These are phyloP conservation scores for Falco naumanni DNA, from an alignment of 2,797 vertebrate species.

Conservation along the genomic window DNA sequence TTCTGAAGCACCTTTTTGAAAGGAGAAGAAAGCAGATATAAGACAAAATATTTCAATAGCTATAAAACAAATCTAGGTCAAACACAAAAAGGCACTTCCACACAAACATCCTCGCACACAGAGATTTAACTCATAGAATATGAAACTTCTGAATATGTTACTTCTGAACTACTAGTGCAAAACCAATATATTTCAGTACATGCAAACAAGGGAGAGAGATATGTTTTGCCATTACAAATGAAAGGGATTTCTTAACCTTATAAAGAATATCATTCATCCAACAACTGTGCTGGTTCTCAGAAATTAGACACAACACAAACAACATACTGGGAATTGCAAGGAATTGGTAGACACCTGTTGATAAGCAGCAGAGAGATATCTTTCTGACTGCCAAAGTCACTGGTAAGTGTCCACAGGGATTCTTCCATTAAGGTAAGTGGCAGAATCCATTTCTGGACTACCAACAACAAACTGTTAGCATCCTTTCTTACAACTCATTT, in stretches of 20 bases:
- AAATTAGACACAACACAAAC: neutral
- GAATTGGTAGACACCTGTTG: neutral
- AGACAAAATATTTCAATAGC: neutral
- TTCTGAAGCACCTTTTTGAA: neutral
- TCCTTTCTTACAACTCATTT: neutral
- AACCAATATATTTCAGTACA: neutral
- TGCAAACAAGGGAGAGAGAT: neutral
- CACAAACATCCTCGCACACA: neutral
- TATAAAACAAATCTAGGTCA: neutral
- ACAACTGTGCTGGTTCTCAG: neutral
- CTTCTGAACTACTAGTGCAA: neutral
- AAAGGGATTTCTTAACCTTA: neutral
- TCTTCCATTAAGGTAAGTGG: neutral
- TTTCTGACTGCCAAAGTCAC: neutral
- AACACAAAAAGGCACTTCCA: neutral
- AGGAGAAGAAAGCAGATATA: neutral
- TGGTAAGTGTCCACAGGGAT: neutral
- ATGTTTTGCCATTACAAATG: neutral
- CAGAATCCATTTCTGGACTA: neutral
- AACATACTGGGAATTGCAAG: neutral
- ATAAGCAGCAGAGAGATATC: neutral
- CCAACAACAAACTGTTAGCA: neutral
- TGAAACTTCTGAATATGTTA: neutral
- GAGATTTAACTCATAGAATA: neutral
- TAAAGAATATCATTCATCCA: neutral